Base-by-base conservation (phyloP, 2,888 invertebrate genomes). In the Nephrocerus scutellatus region DNA sequence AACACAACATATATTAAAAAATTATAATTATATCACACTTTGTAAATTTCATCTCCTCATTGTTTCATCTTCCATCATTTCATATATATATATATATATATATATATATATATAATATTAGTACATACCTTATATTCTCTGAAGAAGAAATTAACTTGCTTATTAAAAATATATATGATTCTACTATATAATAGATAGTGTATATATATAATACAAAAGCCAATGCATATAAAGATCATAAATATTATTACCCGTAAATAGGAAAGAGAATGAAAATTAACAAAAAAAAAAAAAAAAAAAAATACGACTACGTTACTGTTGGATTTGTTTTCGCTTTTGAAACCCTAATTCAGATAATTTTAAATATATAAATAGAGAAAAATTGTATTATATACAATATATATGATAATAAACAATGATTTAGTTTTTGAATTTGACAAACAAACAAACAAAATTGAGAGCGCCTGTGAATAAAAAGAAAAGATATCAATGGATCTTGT, bases 351-450 rank as follows among this genome's bases (percentile, higher is more conserved):
- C n/a, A n/a, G n/a, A n/a, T n/a, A n/a, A n/a, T 23, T 16, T 31
- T 29, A 35, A 28, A 38, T 25, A 36, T 40, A 42, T 23, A 32
- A 39, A 12, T 35, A 36, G 36, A 24, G 10, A 13, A 31, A 31
- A 38, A 34, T 24, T 37, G 32, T 20, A 31, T 20, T 36, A 46
- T 41, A 37, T 45, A 39, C 41, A 38, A 45, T 42, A 39, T 45
- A 45, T 45, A 45, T 45, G 42, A 45, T 42, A 41, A 37, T 45
- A n/a, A n/a, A n/a, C n/a, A n/a, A n/a, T n/a, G n/a, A n/a, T n/a
- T n/a, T n/a, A n/a, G n/a, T n/a, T n/a, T n/a, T n/a, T n/a, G n/a
- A n/a, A n/a, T n/a, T n/a, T n/a, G n/a, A n/a, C n/a, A n/a, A n/a
- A n/a, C n/a, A n/a, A n/a, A n/a, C n/a, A n/a, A n/a, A n/a, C n/a